Conservation (phyloP, 2,888 invertebrate species). For the Terebella lapidaria region DNA sequence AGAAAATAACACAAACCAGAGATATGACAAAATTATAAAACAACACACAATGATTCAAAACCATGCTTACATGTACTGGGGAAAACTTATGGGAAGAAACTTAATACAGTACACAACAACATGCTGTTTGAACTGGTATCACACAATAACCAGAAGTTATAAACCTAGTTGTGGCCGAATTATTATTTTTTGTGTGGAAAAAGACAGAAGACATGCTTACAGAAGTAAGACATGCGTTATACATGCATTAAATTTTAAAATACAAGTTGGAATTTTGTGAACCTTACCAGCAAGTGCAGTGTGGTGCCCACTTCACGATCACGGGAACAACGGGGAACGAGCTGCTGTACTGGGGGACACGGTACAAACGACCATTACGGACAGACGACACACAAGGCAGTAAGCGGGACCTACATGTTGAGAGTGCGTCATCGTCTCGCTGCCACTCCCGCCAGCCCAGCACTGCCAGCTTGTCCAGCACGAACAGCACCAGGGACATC, state of each 20-base stretch:
- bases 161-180: no score
- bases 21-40: no score
- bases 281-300: conserved; percentile 62
- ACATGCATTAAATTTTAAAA: no score
- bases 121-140: no score
- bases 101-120: no score
- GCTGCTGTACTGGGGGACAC: conserved; percentile 65
- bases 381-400: neutral
- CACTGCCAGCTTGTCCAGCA: conserved; percentile 24
- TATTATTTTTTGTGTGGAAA: neutral
- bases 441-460: conserved; percentile 31
- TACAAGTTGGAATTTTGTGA: neutral
- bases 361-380: conserved; percentile 16
- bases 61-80: no score
- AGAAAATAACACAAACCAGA: no score
- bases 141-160: no score
- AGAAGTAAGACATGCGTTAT: neutral
- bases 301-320: conserved; percentile 65
- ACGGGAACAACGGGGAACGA: conserved; percentile 65
- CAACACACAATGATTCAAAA: no score
- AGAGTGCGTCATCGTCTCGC: neutral
- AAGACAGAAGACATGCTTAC: neutral
- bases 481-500: conserved; percentile 8
- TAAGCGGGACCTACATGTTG: neutral
- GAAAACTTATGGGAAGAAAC: no score